Evolutionary conservation across 2,888 invertebrate genomes (phyloP), one percentile per base, ranked within the genome.

Genomic region (Harpalus rufipes): DNA sequence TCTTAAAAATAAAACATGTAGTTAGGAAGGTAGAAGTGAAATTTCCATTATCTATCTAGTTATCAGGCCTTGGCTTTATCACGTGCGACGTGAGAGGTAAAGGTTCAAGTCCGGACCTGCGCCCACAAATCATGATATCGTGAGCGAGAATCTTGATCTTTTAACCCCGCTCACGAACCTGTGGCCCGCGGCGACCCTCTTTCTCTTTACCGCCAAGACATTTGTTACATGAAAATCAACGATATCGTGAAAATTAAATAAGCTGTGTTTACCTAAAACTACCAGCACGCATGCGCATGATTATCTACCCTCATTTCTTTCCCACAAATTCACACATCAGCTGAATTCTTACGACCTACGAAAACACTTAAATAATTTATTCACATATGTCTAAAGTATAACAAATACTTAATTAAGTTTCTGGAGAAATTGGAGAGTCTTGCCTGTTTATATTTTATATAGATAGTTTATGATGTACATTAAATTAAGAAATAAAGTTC

Each of bases 51-150:
- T 80, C 79, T 61, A 61, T 78, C 39, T 39, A 16, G 79, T 80
- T 61, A 80, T 80, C 79, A 16, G 61, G 8, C 10, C 18, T 16
- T 14, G 39, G 61, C 32, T 68, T 68, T 65, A 68, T 81, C 68
- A 81, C 68, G 68, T 44, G 44, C 44, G 44, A 44, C 44, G 44
- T 68, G 81, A 21, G 44, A 44, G 63, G 68, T 56, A 68, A 81
- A 51, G 56, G 65, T 68, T 81, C 59, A 12, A 76, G 83, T 83
- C 59, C 83, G 72, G 58, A 59, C 61, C 83, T 74, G 74, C 21
- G 44, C 81, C 32, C 81, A 83, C 83, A 83, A 83, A 76, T 83
- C 83, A 83, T 61, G 83, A 83, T 83, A 83, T 83, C 76, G 83
- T 83, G 83, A 76, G 74, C 76, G 61, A 39, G 83, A 76, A 83